Evolutionary conservation across 2,113 vertebrate species (phyloP), one percentile per base, ranked within the genome.

Genomic region (Rhinogobius similis): DNA sequence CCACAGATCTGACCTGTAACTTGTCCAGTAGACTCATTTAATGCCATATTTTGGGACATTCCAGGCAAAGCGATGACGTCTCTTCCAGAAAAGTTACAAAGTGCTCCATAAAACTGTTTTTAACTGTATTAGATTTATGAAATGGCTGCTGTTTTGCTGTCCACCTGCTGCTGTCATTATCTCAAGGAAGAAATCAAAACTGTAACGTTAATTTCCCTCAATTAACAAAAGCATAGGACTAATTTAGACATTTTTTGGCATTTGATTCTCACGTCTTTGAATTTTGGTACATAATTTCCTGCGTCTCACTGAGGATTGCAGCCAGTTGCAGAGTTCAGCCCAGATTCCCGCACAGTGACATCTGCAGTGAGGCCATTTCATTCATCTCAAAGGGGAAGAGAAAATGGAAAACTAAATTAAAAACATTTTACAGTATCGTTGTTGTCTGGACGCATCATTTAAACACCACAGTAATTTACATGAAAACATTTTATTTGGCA

Each of bases 401-500:
- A 77, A 61, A 65, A 65, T 20, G 18, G 74, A 81, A 82, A 86
- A 66, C 56, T 86, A 89, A 89, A 91, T 91, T 86, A 92, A 93
- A 92, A 90, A 75, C 88, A 90, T 93, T 94, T 94, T 93, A 93
- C 93, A 94, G 65, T 79, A 93, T 70, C n/a, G 56, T 67, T 70
- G 24, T 59, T 67, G 52, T 71, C 36, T 58, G 86, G 75, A 20
- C 70, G 64, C 14, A 21, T 50, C 11, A 2, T 65, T 53, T 48
- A 24, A 3, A 23, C 18, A 68, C 29, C 1, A 1, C 38, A 26
- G 16, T 26, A 24, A 16, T 4, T 1, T 4, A 11, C 46, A 27
- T 14, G 55, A 1, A 56, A 68, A 68, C 20, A 9, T 52, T 89
- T 85, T 76, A 88, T 89, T 85, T 78, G 72, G 70, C 79, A 73